Evolutionary conservation across 2,888 invertebrate species (phyloP).

Genomic region (Cheilosia variabilis): DNA sequence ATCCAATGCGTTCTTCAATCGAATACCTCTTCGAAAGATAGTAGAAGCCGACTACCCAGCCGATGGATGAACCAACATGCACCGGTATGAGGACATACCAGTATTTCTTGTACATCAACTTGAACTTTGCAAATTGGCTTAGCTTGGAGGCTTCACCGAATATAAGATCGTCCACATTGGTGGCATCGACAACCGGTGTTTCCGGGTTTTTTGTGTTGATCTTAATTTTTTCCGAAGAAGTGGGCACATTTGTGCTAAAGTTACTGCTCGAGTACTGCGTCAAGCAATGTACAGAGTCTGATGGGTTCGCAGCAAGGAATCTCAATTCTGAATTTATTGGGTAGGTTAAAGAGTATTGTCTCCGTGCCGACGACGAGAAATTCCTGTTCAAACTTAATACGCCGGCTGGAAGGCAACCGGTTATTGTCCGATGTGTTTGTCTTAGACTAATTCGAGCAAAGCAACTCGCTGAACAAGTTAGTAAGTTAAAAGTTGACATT

Average conservation of each 20-base stretch:
- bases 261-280: neutral
- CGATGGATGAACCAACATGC: slow-evolving; percentile 93
- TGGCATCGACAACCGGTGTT: neutral
- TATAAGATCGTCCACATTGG: slow-evolving; percentile 77
- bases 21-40: slow-evolving; percentile 91
- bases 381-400: slow-evolving; percentile 27
- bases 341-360: slow-evolving; percentile 51
- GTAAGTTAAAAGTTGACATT: slow-evolving; percentile 58
- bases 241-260: slow-evolving; percentile 38
- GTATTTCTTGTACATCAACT: slow-evolving; percentile 96
- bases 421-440: slow-evolving; percentile 15
- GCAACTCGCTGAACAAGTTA: slow-evolving; percentile 42
- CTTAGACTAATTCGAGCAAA: slow-evolving; percentile 42
- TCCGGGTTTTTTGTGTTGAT: neutral
- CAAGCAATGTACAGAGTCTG: neutral
- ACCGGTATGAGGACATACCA: slow-evolving; percentile 98
- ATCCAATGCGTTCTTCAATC: neutral
- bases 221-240: neutral
- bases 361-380: slow-evolving; percentile 21
- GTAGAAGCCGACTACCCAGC: slow-evolving; percentile 96
- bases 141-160: slow-evolving; percentile 84
- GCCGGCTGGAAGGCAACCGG: slow-evolving; percentile 50
- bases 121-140: slow-evolving; percentile 91
- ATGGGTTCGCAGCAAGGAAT: slow-evolving; percentile 16
- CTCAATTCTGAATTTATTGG: slow-evolving; percentile 40